Evolutionary conservation across 2,888 invertebrate species (phyloP), one percentile per base, ranked within the genome.

Genomic region (Parasteatoda lunata): DNA sequence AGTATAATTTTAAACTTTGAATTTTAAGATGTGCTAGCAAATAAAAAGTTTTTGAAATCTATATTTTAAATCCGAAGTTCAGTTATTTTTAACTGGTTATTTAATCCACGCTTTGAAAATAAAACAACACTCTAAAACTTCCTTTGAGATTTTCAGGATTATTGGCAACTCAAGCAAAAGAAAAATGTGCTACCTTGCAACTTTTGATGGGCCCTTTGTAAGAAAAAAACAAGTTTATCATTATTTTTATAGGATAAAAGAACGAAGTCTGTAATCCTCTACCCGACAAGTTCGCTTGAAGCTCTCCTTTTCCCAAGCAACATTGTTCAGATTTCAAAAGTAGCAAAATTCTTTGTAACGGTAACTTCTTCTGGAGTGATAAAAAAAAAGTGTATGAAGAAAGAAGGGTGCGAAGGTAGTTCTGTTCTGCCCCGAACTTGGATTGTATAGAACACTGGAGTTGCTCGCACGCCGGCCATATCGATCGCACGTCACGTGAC

Each of bases 401-500:
- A 78, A 78, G 72, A 72, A 80, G 68, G 45, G 59, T 13, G 48
- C 4, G 30, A 59, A 69, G 69, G 77, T 30, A n/a, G 59, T 30
- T 9, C 59, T 9, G 11, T 7, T 30, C 30, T 72, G 30, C 49
- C 72, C 49, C 30, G 9, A 52, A 51, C 59, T 51, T 5, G 49
- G 45, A 8, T 49, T 81, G 49, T n/a, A 30, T 64, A 73, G 54
- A 52, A 49, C 59, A 45, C 52, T 45, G 65, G 65, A 47, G 47
- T 30, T 75, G 77, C 73, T 65, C 71, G 77, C 70, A 76, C 82
- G 73, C 71, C 77, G 77, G 77, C 78, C 68, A 11, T 68, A 79
- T 78, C 75, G 78, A 79, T 78, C 78, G 66, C 13, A 45, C 8
- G 65, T 84, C 84, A 84, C 84, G 84, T 84, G 84, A 84, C 78